phyloP scores from a whole-genome alignment of 1,140 invertebrate species.

The Tribolium castaneum region DNA sequence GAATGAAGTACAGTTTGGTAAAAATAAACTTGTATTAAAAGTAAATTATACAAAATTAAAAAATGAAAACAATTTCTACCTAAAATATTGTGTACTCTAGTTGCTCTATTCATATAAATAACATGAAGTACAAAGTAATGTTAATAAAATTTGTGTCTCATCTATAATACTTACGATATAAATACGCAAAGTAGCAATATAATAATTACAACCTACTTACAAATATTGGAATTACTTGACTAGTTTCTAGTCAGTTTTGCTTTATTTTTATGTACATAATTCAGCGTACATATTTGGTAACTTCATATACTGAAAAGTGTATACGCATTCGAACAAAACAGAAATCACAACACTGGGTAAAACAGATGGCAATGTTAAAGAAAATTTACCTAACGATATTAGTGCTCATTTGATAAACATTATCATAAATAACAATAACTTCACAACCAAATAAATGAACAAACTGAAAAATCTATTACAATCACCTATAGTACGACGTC shows the following conservation, averaged over 20 bases:
- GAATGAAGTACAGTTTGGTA: conserved; percentile 34
- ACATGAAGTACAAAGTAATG: conserved; percentile 55
- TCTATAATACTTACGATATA: conserved; percentile 54
- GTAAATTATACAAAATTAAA: conserved; percentile 61
- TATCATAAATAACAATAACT: conserved; percentile 51
- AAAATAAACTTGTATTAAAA: conserved; percentile 62
- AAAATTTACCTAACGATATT: conserved; percentile 30
- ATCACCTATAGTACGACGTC: background rate
- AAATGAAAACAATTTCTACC: conserved; percentile 59
- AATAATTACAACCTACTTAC: conserved; percentile 54
- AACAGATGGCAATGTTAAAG: conserved; percentile 47
- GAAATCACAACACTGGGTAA: conserved; percentile 58
- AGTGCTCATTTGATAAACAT: conserved; percentile 31
- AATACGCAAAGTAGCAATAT: conserved; percentile 59
- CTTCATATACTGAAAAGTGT: conserved; percentile 60
- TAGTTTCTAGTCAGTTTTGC: conserved; percentile 61
- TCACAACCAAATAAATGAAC: conserved; percentile 54
- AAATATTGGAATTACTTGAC: conserved; percentile 59
- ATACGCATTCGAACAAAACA: conserved; percentile 53
- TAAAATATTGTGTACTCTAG: conserved; percentile 58
- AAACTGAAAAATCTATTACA: conserved; percentile 37
- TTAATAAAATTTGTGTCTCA: conserved; percentile 52
- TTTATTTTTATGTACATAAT: conserved; percentile 59
- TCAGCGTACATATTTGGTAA: conserved; percentile 64
- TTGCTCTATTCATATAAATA: conserved; percentile 58